These are phyloP conservation scores for Axis porcinus DNA, from an alignment of 2,113 vertebrate species.

Conservation along the genomic window DNA sequence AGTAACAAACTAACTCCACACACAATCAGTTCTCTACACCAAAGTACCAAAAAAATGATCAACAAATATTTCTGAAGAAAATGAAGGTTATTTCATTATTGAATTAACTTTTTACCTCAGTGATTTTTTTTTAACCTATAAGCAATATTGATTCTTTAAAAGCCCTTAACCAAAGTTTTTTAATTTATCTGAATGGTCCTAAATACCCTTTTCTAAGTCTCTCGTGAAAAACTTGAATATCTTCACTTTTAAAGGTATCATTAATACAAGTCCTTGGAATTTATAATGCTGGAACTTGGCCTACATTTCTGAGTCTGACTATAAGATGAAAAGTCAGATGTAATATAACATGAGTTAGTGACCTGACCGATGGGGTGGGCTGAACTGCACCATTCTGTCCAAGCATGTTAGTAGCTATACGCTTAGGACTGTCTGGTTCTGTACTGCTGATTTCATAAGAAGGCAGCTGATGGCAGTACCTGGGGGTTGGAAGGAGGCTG, in stretches of 20 bases:
- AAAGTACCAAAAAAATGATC: conserved; percentile 39
- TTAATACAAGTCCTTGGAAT: conserved; percentile 2
- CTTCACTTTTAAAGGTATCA: background rate
- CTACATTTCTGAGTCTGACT: background rate
- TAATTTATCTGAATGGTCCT: conserved; percentile 14
- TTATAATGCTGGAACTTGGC: background rate
- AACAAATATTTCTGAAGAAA: conserved; percentile 34
- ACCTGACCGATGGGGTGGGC: background rate
- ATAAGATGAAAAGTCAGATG: background rate
- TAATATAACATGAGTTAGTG: background rate
- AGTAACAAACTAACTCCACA: background rate
- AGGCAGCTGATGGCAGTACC: background rate
- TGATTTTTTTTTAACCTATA: background rate
- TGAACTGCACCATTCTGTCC: background rate
- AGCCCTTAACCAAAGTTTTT: background rate
- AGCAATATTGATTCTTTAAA: background rate
- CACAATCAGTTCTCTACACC: background rate
- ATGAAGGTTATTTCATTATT: background rate
- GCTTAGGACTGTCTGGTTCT: background rate
- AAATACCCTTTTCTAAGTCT: conserved; percentile 26
- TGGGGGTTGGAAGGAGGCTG: background rate
- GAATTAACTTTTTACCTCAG: conserved; percentile 21
- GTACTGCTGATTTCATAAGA: background rate
- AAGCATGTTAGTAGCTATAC: background rate
- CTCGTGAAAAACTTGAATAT: background rate